phyloP scores from a whole-genome alignment of 2,113 vertebrate genomes.

The Rhinoderma darwinii region DNA sequence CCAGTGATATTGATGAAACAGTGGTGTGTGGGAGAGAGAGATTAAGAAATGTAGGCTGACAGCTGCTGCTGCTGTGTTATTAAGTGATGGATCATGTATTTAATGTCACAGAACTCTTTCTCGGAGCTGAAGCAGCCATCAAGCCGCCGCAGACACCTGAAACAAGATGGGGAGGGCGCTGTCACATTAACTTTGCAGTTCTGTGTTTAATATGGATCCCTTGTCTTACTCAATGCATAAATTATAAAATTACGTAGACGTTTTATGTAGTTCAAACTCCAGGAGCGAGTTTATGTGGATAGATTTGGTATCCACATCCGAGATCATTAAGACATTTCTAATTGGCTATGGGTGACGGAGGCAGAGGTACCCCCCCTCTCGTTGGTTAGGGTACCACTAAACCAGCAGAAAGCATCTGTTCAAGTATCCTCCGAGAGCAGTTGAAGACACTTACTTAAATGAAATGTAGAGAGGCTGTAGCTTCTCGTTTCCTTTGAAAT shows the following conservation, averaged over 20 bases:
- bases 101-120: slow-evolving; percentile 49
- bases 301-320: neutral
- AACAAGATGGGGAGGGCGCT: slow-evolving; percentile 24
- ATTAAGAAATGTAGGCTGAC: slow-evolving; percentile 50
- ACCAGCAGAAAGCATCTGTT: slow-evolving; percentile 46
- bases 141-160: slow-evolving; percentile 38
- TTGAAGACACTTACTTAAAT: slow-evolving; percentile 40
- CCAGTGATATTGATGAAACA: slow-evolving; percentile 51
- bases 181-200: slow-evolving; percentile 30
- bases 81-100: slow-evolving; percentile 57
- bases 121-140: slow-evolving; percentile 24
- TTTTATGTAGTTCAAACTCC: slow-evolving; percentile 23
- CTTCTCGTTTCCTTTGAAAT: slow-evolving; percentile 44
- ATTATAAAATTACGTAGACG: neutral
- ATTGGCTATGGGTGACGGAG: neutral
- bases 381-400: slow-evolving; percentile 35
- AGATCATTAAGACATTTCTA: neutral
- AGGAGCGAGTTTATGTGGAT: slow-evolving; percentile 11
- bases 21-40: slow-evolving; percentile 21
- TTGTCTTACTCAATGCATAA: slow-evolving; percentile 41
- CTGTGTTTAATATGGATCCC: slow-evolving; percentile 12
- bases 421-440: slow-evolving; percentile 14
- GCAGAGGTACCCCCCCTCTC: neutral
- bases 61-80: slow-evolving; percentile 53
- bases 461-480: slow-evolving; percentile 44